These are phyloP conservation scores for Gallirallus australis DNA, from an alignment of 2,797 vertebrate species.

Conservation along the genomic window DNA sequence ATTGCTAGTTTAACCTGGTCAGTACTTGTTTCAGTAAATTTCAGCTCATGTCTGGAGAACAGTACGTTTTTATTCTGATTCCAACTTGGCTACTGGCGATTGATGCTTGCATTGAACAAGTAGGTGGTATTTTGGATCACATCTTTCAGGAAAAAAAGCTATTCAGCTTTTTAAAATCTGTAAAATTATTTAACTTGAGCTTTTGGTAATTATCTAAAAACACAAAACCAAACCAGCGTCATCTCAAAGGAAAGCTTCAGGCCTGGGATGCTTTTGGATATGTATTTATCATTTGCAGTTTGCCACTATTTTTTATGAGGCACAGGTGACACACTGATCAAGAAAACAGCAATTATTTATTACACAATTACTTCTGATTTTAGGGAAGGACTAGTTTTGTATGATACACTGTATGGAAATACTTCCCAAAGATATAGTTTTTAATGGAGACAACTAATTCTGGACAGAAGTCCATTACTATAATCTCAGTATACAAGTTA, in stretches of 20 bases:
- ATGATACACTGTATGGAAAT: neutral
- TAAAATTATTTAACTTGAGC: neutral
- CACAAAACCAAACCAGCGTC: neutral
- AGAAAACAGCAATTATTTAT: neutral
- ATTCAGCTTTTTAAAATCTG: neutral
- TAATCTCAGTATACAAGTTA: neutral
- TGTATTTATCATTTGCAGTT: neutral
- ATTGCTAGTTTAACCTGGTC: constrained; percentile 20
- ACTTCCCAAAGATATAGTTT: neutral
- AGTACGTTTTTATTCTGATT: neutral
- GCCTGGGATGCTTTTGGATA: neutral
- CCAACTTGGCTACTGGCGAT: neutral
- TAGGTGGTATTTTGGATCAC: neutral
- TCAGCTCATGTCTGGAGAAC: neutral
- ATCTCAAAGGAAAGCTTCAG: neutral
- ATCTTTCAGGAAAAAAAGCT: neutral
- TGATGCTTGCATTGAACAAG: neutral
- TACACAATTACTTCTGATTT: neutral
- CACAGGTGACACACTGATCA: neutral
- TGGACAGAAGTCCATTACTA: neutral
- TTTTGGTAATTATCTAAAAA: neutral
- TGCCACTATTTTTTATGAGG: neutral
- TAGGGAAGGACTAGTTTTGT: neutral
- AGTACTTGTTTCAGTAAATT: constrained; percentile 1
- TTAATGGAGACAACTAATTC: neutral